phyloP scores from a whole-genome alignment of 2,113 vertebrate species.

The Cryptoleucopteryx plumbea region DNA sequence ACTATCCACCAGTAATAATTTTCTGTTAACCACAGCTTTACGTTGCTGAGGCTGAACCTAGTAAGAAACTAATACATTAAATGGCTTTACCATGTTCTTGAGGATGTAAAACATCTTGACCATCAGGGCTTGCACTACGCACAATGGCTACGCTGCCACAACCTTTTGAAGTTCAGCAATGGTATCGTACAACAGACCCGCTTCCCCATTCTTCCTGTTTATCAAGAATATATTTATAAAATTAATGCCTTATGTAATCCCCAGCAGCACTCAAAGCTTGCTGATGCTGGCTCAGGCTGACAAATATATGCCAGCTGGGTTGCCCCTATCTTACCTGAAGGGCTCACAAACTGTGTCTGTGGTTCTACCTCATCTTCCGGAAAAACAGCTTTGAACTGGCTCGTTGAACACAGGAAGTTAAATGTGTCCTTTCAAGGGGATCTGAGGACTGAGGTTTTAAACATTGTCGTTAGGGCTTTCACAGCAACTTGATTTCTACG shows the following conservation, averaged over 20 bases:
- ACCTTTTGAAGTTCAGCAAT: not conserved
- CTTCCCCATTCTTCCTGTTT: not conserved
- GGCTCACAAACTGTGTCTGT: not conserved
- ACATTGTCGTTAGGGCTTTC: not conserved
- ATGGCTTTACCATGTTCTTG: not conserved
- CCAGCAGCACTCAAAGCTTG: not conserved
- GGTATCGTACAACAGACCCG: accelerated
- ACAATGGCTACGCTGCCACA: too few species aligned
- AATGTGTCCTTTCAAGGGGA: not conserved
- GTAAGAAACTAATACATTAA: not conserved
- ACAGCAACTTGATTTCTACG: not conserved
- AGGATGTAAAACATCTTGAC: not conserved
- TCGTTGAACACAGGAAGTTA: not conserved
- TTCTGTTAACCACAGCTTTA: not conserved
- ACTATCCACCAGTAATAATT: not conserved
- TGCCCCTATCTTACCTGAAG: not conserved
- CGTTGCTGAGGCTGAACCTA: not conserved
- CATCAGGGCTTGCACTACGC: not conserved
- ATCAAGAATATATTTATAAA: not conserved
- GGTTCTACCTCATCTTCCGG: not conserved
- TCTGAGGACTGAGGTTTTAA: not conserved
- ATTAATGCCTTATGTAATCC: not conserved
- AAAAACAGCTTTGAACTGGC: not conserved
- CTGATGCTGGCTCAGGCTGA: not conserved
- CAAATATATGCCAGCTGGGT: not conserved